These are phyloP conservation scores for Hippocampus comes DNA, from an alignment of 2,113 vertebrate genomes.

Conservation along the genomic window DNA sequence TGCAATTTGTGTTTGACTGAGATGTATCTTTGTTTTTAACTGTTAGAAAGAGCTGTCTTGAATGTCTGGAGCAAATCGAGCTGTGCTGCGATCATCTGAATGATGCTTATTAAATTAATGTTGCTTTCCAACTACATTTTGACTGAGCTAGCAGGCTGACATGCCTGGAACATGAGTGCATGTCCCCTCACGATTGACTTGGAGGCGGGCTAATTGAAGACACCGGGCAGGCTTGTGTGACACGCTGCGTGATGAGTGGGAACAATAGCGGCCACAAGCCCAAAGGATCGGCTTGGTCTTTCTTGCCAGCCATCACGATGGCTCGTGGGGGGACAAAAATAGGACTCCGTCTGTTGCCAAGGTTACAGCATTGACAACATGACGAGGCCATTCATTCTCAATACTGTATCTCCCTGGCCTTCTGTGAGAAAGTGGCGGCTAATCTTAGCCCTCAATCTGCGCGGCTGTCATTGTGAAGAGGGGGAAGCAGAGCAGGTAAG, in stretches of 20 bases:
- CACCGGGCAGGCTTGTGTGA: slow-evolving; percentile 19
- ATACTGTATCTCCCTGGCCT: slow-evolving; percentile 80
- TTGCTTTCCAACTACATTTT: not conserved
- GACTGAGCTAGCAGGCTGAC: slow-evolving; percentile 13
- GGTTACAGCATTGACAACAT: slow-evolving; percentile 83
- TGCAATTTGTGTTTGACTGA: slow-evolving; percentile 1
- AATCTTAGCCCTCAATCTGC: slow-evolving; percentile 81
- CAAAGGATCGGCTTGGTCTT: slow-evolving; percentile 28
- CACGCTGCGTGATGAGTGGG: slow-evolving; percentile 5
- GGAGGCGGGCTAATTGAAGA: slow-evolving; percentile 26
- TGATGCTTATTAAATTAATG: slow-evolving; percentile 8
- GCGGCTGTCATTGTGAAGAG: slow-evolving; percentile 73
- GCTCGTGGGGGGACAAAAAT: slow-evolving; percentile 73
- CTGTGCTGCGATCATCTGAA: not conserved
- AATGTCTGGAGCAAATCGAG: not conserved
- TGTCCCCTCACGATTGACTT: slow-evolving; percentile 26
- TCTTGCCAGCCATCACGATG: slow-evolving; percentile 58
- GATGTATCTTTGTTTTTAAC: slow-evolving; percentile 15
- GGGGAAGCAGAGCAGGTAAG: slow-evolving; percentile 54
- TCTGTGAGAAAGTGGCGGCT: slow-evolving; percentile 79
- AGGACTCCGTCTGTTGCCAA: slow-evolving; percentile 80
- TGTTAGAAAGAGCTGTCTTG: not conserved
- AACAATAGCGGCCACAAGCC: slow-evolving; percentile 24
- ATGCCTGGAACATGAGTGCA: slow-evolving; percentile 21
- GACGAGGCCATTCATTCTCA: slow-evolving; percentile 80